Percentiles rank a stretch among this genome's conserved stretches.
Evolutionary conservation across 2,797 vertebrate species (phyloP).

Genomic region (Mormyrus hasselquistii): DNA sequence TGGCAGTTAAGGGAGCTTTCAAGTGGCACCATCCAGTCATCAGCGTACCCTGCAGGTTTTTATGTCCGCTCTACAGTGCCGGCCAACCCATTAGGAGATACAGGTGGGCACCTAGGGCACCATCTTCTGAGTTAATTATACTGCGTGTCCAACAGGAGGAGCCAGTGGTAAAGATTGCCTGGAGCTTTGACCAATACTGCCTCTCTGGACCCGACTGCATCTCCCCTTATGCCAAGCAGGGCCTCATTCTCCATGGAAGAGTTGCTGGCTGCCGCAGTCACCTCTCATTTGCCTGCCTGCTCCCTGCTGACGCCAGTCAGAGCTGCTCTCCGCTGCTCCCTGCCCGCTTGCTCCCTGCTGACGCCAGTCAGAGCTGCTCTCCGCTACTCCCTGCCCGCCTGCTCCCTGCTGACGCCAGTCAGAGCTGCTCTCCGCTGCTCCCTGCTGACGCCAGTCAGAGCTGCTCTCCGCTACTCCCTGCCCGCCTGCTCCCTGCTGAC

Average conservation of each 20-base stretch:
- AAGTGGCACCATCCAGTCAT: background rate
- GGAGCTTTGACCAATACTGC: background rate
- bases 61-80: background rate
- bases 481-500: background rate
- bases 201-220: background rate
- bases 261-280: background rate
- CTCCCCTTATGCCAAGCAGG: background rate
- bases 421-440: background rate
- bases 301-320: background rate
- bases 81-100: background rate
- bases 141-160: background rate
- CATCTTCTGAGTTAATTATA: background rate
- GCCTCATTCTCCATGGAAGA: background rate
- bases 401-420: background rate
- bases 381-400: background rate
- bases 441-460: too few relatives aligned
- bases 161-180: background rate
- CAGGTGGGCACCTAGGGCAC: background rate
- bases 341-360: background rate
- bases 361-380: too few relatives aligned
- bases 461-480: background rate
- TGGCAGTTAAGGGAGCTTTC: background rate
- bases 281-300: background rate
- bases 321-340: too few relatives aligned
- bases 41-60: background rate